These are phyloP conservation scores for Malthinus flaveolus DNA, from an alignment of 2,888 invertebrate species.

Conservation along the genomic window DNA sequence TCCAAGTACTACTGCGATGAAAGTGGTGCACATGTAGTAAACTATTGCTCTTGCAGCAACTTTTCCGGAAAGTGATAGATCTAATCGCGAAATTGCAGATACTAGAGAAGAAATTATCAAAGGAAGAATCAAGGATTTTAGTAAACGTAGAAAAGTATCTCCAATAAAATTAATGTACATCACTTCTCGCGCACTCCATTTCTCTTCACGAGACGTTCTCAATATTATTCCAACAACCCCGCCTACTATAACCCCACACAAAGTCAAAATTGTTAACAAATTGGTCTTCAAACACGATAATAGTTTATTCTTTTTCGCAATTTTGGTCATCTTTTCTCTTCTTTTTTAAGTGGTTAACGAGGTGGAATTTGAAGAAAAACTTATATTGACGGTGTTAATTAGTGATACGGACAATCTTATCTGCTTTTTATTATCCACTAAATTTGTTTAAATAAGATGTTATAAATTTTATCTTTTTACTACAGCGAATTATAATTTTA, in stretches of 20 bases:
- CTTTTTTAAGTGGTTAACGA: neutral
- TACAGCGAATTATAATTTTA: no score
- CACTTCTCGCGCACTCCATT: slow-evolving; percentile 62
- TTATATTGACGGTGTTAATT: slow-evolving; percentile 1
- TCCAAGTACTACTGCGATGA: slow-evolving; percentile 70
- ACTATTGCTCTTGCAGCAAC: slow-evolving; percentile 69
- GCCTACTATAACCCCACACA: slow-evolving; percentile 61
- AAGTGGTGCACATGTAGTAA: slow-evolving; percentile 71
- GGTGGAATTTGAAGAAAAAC: neutral
- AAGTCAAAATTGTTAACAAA: slow-evolving; percentile 62
- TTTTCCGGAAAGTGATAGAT: slow-evolving; percentile 66
- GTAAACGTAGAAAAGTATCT: slow-evolving; percentile 73
- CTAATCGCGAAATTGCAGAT: slow-evolving; percentile 70
- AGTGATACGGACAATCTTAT: slow-evolving; percentile 1
- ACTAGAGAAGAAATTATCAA: slow-evolving; percentile 70
- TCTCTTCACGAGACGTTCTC: slow-evolving; percentile 40
- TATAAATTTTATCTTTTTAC: no score
- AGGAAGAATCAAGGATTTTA: slow-evolving; percentile 74
- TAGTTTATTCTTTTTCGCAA: neutral
- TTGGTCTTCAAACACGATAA: slow-evolving; percentile 51
- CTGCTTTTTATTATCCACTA: neutral
- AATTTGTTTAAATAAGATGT: no score
- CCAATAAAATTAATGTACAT: slow-evolving; percentile 73
- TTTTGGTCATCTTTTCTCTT: neutral
- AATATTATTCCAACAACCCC: slow-evolving; percentile 56